Percentiles rank a stretch among this genome's conserved stretches.
Conservation (phyloP, 1,140 invertebrate genomes). For the Cecropterus lyciades region DNA sequence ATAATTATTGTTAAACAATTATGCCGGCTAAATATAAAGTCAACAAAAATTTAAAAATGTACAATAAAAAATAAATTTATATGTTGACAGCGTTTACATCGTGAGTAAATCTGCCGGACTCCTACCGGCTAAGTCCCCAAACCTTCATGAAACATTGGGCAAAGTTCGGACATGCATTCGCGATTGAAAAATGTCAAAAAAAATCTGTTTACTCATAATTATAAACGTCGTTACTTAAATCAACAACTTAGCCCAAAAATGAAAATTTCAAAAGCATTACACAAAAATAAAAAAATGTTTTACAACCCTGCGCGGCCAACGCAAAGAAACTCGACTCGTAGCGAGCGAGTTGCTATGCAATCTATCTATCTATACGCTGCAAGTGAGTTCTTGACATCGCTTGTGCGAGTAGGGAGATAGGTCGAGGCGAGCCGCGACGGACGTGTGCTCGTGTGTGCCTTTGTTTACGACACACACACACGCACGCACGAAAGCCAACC, state of each 20-base stretch:
- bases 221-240: too few species aligned
- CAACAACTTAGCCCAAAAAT: background rate
- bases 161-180: too few species aligned
- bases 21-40: too few species aligned
- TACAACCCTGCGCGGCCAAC: slow-evolving; percentile 24
- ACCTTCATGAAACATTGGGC: too few species aligned
- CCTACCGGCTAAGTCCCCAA: too few species aligned
- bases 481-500: background rate
- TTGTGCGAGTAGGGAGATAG: slow-evolving; percentile 43
- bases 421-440: slow-evolving; percentile 50
- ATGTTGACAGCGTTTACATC: too few species aligned
- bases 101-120: too few species aligned
- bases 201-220: too few species aligned
- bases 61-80: too few species aligned
- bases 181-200: too few species aligned
- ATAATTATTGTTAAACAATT: too few species aligned
- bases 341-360: slow-evolving; percentile 30
- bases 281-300: slow-evolving; percentile 17
- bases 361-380: slow-evolving; percentile 31
- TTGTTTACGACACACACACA: slow-evolving; percentile 45
- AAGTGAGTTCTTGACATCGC: slow-evolving; percentile 38
- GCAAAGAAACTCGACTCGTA: slow-evolving; percentile 21
- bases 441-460: slow-evolving; percentile 39
- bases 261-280: background rate
- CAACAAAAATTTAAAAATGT: too few species aligned